A percentile compares a stretch with the other conserved stretches of the same genome.
Conservation (phyloP, 64 coral and sea anemone genomes). For the Dendronephthya gigantea region DNA sequence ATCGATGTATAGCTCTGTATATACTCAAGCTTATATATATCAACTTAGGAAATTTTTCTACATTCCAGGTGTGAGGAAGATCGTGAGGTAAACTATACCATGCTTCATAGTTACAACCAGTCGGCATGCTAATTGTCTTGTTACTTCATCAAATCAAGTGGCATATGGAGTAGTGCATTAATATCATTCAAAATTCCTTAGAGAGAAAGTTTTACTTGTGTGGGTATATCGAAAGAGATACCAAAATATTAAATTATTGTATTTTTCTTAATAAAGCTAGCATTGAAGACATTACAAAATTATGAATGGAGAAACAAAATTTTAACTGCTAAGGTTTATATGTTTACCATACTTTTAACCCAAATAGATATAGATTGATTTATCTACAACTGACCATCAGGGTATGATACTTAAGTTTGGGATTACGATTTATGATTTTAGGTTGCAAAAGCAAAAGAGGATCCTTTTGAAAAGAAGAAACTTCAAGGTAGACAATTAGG, state of each 20-base stretch:
- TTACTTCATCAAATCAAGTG: background rate
- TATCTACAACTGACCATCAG: background rate
- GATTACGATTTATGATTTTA: background rate
- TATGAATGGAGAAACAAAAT: background rate
- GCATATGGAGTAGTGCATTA: no score
- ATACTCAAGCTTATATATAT: no score
- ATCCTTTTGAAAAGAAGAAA: background rate
- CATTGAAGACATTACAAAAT: background rate
- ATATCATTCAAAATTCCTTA: no score
- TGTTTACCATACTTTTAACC: background rate
- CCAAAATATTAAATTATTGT: background rate
- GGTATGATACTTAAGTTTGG: background rate
- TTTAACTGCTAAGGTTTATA: background rate
- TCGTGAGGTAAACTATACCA: background rate
- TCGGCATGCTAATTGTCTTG: background rate
- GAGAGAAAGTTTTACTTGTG: background rate
- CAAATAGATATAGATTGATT: background rate
- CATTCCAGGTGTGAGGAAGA: background rate
- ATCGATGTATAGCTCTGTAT: no score
- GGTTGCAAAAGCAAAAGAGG: background rate
- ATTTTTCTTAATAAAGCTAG: background rate
- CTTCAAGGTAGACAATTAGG: background rate
- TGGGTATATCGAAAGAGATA: no score
- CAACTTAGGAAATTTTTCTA: no score
- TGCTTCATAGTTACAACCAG: no score